phyloP scores from a whole-genome alignment of 2,113 vertebrate genomes.

The Motacilla alba region DNA sequence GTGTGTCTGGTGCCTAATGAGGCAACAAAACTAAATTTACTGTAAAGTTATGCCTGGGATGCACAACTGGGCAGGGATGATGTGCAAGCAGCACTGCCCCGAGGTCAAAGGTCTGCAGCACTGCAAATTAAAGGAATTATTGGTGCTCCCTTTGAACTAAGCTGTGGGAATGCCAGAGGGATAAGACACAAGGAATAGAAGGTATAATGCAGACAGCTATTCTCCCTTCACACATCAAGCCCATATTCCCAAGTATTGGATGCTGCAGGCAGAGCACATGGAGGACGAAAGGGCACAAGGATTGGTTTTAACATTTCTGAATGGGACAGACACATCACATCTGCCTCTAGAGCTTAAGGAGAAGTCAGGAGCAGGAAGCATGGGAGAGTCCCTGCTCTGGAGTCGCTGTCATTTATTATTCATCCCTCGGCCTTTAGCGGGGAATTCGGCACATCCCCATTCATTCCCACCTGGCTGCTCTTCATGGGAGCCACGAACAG shows the following conservation, averaged over 20 bases:
- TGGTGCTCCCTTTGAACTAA: background rate
- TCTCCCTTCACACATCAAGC: background rate
- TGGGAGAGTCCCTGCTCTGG: background rate
- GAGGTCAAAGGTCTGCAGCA: background rate
- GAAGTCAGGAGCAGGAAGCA: background rate
- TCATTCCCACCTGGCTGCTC: background rate
- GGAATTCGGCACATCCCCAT: background rate
- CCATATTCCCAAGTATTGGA: background rate
- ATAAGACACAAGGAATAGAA: background rate
- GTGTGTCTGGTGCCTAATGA: background rate
- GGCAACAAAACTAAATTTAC: conserved; percentile 8
- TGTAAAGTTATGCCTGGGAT: background rate
- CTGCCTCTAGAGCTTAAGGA: background rate
- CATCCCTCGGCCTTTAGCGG: background rate
- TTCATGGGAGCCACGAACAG: background rate
- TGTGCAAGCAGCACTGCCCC: background rate
- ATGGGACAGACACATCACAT: background rate
- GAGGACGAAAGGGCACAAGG: background rate
- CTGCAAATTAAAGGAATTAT: background rate
- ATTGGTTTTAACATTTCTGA: background rate
- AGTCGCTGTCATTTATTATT: background rate
- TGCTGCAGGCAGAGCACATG: background rate
- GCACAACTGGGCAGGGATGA: background rate
- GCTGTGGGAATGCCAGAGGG: background rate
- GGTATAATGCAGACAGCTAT: background rate